These are phyloP conservation scores for Stigmatopora nigra DNA, from an alignment of 2,113 vertebrate species.

Conservation along the genomic window DNA sequence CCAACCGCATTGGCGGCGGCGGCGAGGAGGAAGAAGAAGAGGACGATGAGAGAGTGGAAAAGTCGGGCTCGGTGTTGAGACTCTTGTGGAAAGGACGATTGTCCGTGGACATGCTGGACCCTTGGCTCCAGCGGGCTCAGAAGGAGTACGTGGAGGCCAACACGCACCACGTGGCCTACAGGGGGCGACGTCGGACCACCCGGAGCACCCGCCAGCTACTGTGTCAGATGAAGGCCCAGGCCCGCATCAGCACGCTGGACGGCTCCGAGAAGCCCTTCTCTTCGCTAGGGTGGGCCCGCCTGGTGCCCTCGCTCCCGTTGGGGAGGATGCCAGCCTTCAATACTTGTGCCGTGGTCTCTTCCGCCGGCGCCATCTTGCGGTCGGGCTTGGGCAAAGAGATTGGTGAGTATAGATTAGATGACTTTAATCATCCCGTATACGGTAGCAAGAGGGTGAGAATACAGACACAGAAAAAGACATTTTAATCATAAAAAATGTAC, in stretches of 20 bases:
- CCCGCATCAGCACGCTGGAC: constrained; percentile 78
- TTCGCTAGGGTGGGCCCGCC: constrained; percentile 77
- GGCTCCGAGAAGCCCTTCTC: constrained; percentile 87
- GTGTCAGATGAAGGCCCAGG: constrained; percentile 79
- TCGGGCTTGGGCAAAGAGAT: constrained; percentile 91
- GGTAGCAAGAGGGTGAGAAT: too few species aligned
- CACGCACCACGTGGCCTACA: constrained; percentile 85
- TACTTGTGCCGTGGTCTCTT: constrained; percentile 91
- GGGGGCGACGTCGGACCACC: constrained; percentile 56
- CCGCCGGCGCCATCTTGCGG: constrained; percentile 90
- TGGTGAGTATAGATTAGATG: constrained; percentile 57
- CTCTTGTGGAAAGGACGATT: constrained; percentile 83
- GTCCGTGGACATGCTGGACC: constrained; percentile 82
- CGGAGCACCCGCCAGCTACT: constrained; percentile 73
- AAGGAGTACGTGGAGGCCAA: constrained; percentile 85
- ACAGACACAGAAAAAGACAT: too few species aligned
- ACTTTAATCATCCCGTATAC: too few species aligned
- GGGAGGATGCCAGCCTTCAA: constrained; percentile 69
- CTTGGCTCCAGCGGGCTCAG: constrained; percentile 86
- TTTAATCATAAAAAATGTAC: too few species aligned
- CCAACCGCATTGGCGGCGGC: constrained; percentile 18
- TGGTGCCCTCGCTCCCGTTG: constrained; percentile 77
- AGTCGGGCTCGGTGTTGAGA: constrained; percentile 79
- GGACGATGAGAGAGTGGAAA: constrained; percentile 36
- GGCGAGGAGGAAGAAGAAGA: constrained; percentile 30